Conservation (phyloP, 2,113 vertebrate species). For the Leuciscus idus region DNA sequence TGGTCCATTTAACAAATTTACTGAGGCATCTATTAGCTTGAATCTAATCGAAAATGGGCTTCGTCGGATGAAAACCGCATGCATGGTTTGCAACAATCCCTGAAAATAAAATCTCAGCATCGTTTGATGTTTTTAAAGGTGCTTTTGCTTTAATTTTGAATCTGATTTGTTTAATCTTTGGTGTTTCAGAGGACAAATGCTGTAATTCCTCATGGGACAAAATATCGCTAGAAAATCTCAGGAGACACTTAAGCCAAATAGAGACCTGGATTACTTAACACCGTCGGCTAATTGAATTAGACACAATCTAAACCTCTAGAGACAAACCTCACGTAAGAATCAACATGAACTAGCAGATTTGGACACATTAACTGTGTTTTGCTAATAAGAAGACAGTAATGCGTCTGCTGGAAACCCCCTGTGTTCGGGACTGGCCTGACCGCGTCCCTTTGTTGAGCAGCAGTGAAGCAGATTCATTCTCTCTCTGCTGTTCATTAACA, state of each 20-base stretch:
- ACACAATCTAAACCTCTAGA: not conserved
- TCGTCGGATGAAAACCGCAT: slow-evolving; percentile 10
- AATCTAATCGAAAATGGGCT: slow-evolving; percentile 49
- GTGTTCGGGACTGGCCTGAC: not conserved
- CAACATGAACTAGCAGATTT: not conserved
- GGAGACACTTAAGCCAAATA: not conserved
- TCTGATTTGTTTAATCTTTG: not conserved
- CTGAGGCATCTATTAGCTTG: slow-evolving; percentile 52
- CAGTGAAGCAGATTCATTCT: slow-evolving; percentile 49
- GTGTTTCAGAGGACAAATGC: not conserved
- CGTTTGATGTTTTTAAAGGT: not conserved
- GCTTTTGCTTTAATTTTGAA: not conserved
- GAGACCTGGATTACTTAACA: not conserved
- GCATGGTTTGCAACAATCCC: not conserved
- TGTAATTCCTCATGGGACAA: not conserved
- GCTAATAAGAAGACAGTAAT: not conserved
- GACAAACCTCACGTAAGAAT: not conserved
- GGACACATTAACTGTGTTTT: not conserved
- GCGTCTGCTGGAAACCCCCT: not conserved
- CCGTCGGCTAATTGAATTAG: slow-evolving; percentile 43
- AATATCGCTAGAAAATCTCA: not conserved
- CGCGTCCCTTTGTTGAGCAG: slow-evolving; percentile 55
- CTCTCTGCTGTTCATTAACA: slow-evolving; percentile 56
- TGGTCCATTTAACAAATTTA: slow-evolving; percentile 60
- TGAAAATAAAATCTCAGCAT: not conserved